phyloP scores from a whole-genome alignment of 1,140 invertebrate species.

The Drosophila guanche region DNA sequence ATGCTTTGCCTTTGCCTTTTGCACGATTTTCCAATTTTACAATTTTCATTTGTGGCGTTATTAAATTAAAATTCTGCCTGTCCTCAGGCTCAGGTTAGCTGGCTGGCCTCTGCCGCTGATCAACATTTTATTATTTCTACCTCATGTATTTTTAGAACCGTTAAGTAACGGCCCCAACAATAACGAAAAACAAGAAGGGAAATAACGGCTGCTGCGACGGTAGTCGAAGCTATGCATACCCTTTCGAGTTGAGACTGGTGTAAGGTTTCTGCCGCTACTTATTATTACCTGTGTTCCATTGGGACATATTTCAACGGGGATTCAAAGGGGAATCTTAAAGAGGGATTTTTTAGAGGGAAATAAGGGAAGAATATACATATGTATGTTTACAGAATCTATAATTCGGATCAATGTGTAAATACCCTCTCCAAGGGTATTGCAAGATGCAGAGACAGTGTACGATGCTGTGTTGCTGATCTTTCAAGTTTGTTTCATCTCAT shows the following conservation, averaged over 20 bases:
- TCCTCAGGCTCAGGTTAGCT: slow-evolving; percentile 58
- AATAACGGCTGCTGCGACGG: neutral
- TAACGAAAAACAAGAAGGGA: slow-evolving; percentile 16
- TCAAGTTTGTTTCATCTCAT: slow-evolving; percentile 33
- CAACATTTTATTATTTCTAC: slow-evolving; percentile 59
- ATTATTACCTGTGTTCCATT: too few relatives aligned
- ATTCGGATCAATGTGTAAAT: too few relatives aligned
- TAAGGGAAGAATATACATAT: too few relatives aligned
- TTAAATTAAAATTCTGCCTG: slow-evolving; percentile 65
- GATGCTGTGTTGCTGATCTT: slow-evolving; percentile 14
- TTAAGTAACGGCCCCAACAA: slow-evolving; percentile 54
- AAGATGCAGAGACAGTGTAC: too few relatives aligned
- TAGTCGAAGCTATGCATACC: too few relatives aligned
- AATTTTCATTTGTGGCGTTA: slow-evolving; percentile 61
- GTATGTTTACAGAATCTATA: too few relatives aligned
- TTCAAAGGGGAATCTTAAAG: too few relatives aligned
- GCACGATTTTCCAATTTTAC: slow-evolving; percentile 31
- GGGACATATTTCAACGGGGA: too few relatives aligned
- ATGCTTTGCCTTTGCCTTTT: slow-evolving; percentile 3
- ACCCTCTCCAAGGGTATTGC: too few relatives aligned
- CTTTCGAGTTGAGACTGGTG: too few relatives aligned
- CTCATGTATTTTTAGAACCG: slow-evolving; percentile 68
- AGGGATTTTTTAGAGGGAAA: too few relatives aligned
- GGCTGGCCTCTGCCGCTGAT: slow-evolving; percentile 40
- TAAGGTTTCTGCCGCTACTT: too few relatives aligned